Conservation (phyloP, 2,888 invertebrate species). For the Metellina segmentata region DNA sequence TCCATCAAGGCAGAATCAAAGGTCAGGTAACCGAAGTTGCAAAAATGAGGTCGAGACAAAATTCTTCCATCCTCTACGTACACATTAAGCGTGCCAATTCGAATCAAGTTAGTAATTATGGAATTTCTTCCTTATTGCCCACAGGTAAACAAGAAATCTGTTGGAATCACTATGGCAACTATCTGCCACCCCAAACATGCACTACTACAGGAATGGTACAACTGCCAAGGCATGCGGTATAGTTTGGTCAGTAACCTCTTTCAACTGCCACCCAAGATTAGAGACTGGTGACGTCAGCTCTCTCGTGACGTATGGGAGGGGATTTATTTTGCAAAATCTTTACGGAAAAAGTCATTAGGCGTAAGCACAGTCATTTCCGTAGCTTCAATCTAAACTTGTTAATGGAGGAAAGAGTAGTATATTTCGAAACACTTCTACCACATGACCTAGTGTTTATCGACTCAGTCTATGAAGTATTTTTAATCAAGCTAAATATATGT, state of each 20-base stretch:
- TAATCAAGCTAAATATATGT: no score
- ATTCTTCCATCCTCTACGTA: no score
- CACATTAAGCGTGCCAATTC: no score
- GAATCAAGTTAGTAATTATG: neutral
- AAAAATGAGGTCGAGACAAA: no score
- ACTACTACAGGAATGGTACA: no score
- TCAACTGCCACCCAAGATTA: constrained; percentile 1
- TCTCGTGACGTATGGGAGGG: neutral
- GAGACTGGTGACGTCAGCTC: neutral
- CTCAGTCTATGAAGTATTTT: no score
- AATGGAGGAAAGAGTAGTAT: neutral
- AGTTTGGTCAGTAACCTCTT: constrained; percentile 27
- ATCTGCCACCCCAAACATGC: constrained; percentile 5
- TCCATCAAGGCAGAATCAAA: no score
- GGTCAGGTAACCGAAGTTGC: no score
- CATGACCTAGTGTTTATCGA: no score
- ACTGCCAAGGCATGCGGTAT: neutral
- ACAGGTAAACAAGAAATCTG: neutral
- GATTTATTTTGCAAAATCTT: neutral
- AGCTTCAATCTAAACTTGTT: neutral
- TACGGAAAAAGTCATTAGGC: neutral
- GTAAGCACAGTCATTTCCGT: neutral
- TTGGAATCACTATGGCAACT: constrained; percentile 16
- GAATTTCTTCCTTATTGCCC: constrained; percentile 21
- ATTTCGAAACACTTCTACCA: no score